Evolutionary conservation across 1,140 invertebrate species (phyloP).

Genomic region (Musca vetustissima): DNA sequence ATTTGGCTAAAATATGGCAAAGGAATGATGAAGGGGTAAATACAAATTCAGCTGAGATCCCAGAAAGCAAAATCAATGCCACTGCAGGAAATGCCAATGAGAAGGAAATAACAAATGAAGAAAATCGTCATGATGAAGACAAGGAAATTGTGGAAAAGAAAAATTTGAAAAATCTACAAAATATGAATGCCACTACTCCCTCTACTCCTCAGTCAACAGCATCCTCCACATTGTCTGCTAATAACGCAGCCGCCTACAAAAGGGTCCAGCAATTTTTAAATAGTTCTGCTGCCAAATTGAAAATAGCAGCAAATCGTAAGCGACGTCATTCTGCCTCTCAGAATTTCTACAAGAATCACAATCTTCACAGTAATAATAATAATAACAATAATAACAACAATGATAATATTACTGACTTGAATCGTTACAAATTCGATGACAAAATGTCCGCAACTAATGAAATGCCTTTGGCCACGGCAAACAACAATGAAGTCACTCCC

Average conservation of each 20-base stretch:
- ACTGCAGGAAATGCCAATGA: neutral
- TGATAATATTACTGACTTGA: constrained; percentile 24
- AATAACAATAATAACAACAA: constrained; percentile 27
- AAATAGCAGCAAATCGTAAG: constrained; percentile 30
- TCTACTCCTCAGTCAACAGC: neutral
- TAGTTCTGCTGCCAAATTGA: constrained; percentile 11
- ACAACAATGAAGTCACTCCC: neutral
- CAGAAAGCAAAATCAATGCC: neutral
- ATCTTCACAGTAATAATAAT: neutral
- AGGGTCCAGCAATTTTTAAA: constrained; percentile 19
- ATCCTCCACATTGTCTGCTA: neutral
- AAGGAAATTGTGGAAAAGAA: constrained; percentile 8
- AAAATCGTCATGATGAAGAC: neutral
- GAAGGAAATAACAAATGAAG: neutral
- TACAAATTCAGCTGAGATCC: neutral
- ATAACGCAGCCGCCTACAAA: neutral
- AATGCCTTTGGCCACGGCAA: neutral
- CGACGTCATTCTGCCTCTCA: constrained; percentile 37
- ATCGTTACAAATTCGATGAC: constrained; percentile 23
- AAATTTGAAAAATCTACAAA: constrained; percentile 18
- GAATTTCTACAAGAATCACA: constrained; percentile 29
- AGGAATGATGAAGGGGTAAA: neutral
- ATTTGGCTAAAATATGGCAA: constrained; percentile 34
- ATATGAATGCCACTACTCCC: neutral
- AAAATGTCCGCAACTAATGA: neutral